phyloP scores from a whole-genome alignment of 2,113 vertebrate genomes.

The Craseonycteris thonglongyai region DNA sequence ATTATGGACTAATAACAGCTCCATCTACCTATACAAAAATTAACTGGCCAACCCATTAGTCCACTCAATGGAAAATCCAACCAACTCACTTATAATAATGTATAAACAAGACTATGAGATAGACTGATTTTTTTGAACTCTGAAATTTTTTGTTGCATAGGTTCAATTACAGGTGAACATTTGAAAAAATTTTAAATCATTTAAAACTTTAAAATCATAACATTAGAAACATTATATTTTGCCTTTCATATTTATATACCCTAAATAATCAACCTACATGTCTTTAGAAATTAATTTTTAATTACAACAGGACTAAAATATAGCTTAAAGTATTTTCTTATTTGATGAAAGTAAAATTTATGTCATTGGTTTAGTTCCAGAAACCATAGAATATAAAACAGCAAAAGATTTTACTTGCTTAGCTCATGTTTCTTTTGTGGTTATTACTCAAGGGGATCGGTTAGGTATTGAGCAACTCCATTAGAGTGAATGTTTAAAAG shows the following conservation, averaged over 20 bases:
- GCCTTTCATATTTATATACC: background rate
- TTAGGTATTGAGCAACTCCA: constrained; percentile 22
- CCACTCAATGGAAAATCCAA: background rate
- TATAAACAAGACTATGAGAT: background rate
- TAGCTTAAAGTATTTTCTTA: background rate
- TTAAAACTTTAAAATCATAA: background rate
- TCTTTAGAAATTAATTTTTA: background rate
- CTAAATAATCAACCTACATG: background rate
- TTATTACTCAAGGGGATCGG: constrained; percentile 51
- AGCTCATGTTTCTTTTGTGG: constrained; percentile 19
- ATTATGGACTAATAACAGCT: background rate
- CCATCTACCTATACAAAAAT: background rate
- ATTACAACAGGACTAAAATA: constrained; percentile 14
- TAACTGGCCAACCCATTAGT: background rate
- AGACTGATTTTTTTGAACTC: background rate
- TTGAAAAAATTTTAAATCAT: background rate
- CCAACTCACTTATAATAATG: background rate
- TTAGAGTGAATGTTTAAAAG: constrained; percentile 33
- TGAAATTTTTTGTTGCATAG: background rate
- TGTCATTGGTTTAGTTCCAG: constrained; percentile 38
- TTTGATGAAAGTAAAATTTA: constrained; percentile 40
- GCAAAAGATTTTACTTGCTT: background rate
- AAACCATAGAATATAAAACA: background rate
- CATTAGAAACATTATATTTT: background rate
- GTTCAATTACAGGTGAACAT: background rate